These are phyloP conservation scores for Drosophila dunni DNA, from an alignment of 1,140 invertebrate species.

Conservation along the genomic window DNA sequence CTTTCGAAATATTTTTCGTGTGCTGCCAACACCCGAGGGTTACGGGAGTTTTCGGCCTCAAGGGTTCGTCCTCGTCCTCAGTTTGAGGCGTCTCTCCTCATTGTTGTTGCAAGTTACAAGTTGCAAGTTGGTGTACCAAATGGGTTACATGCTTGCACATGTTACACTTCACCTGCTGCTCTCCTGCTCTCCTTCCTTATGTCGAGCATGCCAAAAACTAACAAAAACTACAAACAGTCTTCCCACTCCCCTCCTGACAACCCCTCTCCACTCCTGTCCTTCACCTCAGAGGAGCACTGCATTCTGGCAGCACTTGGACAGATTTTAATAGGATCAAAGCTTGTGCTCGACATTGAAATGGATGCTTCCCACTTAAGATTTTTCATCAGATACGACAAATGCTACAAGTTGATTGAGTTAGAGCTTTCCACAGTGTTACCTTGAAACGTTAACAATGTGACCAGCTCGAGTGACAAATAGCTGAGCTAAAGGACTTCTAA, in stretches of 20 bases:
- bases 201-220: slow-evolving; percentile 43
- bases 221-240: slow-evolving; percentile 29
- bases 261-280: no score
- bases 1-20: slow-evolving; percentile 27
- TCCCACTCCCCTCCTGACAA: background rate
- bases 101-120: slow-evolving; percentile 19
- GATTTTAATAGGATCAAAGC: slow-evolving; percentile 46
- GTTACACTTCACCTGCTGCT: slow-evolving; percentile 51
- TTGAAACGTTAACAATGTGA: background rate
- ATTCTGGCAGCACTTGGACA: slow-evolving; percentile 7
- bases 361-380: slow-evolving; percentile 14
- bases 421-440: slow-evolving; percentile 6
- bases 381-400: background rate
- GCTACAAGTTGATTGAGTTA: slow-evolving; percentile 3
- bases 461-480: background rate
- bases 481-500: no score
- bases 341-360: slow-evolving; percentile 15
- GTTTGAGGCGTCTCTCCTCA: background rate
- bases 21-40: slow-evolving; percentile 2
- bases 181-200: slow-evolving; percentile 9
- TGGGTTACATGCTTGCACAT: slow-evolving; percentile 76
- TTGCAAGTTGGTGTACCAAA: slow-evolving; percentile 68
- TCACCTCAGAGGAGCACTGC: background rate
- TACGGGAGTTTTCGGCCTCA: background rate
- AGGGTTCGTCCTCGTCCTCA: slow-evolving; percentile 8